phyloP scores from a whole-genome alignment of 2,113 vertebrate species.

The Corydoras sp. region DNA sequence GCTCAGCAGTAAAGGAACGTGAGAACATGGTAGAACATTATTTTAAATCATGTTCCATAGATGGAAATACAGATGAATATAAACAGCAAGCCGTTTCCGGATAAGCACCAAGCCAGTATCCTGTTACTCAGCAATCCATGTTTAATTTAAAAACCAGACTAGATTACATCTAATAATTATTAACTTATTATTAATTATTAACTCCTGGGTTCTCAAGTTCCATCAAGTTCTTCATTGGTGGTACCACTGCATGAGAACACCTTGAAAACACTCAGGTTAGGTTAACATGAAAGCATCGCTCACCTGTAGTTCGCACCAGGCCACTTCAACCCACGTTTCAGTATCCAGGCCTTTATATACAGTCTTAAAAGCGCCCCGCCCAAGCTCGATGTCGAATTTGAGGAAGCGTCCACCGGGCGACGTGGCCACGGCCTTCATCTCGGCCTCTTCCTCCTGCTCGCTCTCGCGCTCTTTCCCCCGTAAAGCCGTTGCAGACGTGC shows the following conservation, averaged over 20 bases:
- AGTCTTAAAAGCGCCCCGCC: conserved; percentile 89
- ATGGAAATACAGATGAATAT: too few relatives aligned
- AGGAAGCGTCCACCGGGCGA: conserved; percentile 86
- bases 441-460: conserved; percentile 86
- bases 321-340: conserved; percentile 91
- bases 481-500: conserved; percentile 43
- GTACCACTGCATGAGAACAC: not conserved
- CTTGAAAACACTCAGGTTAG: not conserved
- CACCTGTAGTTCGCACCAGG: conserved; percentile 93
- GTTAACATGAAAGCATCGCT: conserved; percentile 41
- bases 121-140: too few relatives aligned
- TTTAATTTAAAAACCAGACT: too few relatives aligned
- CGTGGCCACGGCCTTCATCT: conserved; percentile 94
- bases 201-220: too few relatives aligned
- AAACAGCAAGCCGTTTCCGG: too few relatives aligned
- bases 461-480: conserved; percentile 68
- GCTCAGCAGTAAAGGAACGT: too few relatives aligned
- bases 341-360: conserved; percentile 93
- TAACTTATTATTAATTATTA: too few relatives aligned
- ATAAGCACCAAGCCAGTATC: too few relatives aligned
- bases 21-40: too few relatives aligned
- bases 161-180: too few relatives aligned
- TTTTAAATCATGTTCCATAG: too few relatives aligned
- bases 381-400: conserved; percentile 90
- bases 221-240: too few relatives aligned